These are phyloP conservation scores for Nyctereutes procyonoides DNA, from an alignment of 2,113 vertebrate genomes.

Conservation along the genomic window DNA sequence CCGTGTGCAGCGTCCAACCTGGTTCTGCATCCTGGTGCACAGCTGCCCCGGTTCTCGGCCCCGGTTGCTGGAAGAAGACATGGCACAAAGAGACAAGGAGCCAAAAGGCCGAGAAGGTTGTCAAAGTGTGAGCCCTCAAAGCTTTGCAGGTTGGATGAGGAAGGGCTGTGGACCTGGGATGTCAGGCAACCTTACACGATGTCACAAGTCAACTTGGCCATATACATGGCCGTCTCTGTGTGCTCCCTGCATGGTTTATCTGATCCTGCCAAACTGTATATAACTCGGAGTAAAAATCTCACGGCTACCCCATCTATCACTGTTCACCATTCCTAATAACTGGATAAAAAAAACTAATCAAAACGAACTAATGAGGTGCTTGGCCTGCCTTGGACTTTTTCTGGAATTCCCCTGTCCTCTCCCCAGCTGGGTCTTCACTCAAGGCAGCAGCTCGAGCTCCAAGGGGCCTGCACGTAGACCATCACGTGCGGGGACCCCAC, in stretches of 20 bases:
- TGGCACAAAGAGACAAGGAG: background rate
- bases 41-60: background rate
- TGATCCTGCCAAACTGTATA: conserved; percentile 28
- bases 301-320: conserved; percentile 67
- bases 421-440: conserved; percentile 69
- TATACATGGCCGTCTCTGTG: background rate
- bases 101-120: background rate
- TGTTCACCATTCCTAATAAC: conserved; percentile 37
- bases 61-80: background rate
- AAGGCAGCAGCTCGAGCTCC: conserved; percentile 56
- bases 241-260: background rate
- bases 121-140: background rate
- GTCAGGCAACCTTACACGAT: background rate
- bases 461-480: conserved; percentile 43
- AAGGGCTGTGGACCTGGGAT: background rate
- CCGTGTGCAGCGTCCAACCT: background rate
- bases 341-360: conserved; percentile 73
- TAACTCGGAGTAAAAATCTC: conserved; percentile 29
- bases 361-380: conserved; percentile 74
- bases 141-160: background rate
- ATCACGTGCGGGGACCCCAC: conserved; percentile 58
- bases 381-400: conserved; percentile 62
- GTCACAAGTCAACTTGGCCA: background rate
- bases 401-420: conserved; percentile 1
- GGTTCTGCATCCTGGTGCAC: background rate